Base-by-base conservation (phyloP, 2,113 vertebrate species). In the Falcunculus frontatus region DNA sequence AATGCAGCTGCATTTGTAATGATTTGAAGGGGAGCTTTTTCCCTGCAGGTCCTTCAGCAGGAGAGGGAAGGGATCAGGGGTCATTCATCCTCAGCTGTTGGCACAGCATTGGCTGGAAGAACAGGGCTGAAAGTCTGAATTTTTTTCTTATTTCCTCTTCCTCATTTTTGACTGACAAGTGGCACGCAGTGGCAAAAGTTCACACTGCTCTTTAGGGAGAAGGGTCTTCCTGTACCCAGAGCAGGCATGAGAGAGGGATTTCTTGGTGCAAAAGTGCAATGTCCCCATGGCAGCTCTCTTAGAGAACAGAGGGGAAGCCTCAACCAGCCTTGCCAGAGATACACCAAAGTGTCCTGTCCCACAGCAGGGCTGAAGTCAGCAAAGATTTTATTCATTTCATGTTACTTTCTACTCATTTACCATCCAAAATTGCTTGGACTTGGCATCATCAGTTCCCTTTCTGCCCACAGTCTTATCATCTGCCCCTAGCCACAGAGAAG, bases 101-200 rank as follows among this genome's bases (percentile, higher is more conserved):
- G 69, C 33, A 44, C 1, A 39, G 23, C 3, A 16, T 4, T 87
- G 41, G 6, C 39, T 90, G 49, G 21, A 93, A 81, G 27, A 37
- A 77, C 12, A 21, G 44, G 12, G 35, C 9, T 77, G 41, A 50
- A 68, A 72, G 4, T 44, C 22, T 35, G 30, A 15, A 1, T 1
- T 27, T 3, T 65, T 86, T 59, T 50, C 4, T 5, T 55, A 12
- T 75, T 75, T 67, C 14, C 23, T 72, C 50, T 65, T 72, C 20
- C 20, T 72, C 30, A 16, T 30, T 67, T 82, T 73, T 63, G 12
- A 37, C 42, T 50, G 47, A 47, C 13, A 41, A 73, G 21, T 7
- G 35, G 39, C 42, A 57, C 0, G 0, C 5, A 20, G 9, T 33
- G 30, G 16, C 21, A 69, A 33, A 85, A 11, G 16, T n/a, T 82